Evolutionary conservation across 2,113 vertebrate species (phyloP).

Genomic region (Sinocyclocheilus grahami): DNA sequence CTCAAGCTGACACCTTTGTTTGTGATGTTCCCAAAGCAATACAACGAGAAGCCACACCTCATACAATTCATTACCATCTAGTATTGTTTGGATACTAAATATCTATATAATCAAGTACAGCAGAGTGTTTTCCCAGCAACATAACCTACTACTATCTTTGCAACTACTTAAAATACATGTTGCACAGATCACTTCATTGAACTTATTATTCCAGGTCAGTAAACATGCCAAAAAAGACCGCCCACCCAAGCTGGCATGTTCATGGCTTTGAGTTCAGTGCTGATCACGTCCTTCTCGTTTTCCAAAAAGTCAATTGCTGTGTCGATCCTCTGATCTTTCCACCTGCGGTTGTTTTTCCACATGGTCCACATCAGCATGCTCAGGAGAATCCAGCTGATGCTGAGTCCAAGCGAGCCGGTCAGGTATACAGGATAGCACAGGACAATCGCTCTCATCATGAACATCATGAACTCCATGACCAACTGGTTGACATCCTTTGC

Average conservation of each 20-base stretch:
- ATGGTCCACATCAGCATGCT: conserved; percentile 81
- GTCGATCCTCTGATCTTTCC: conserved; percentile 81
- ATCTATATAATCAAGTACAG: conserved; percentile 9
- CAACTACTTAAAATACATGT: background rate
- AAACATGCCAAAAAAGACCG: background rate
- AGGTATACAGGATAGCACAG: conserved; percentile 85
- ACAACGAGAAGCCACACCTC: conserved; percentile 50
- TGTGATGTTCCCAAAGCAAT: conserved; percentile 54
- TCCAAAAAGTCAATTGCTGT: conserved; percentile 84
- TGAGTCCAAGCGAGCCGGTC: conserved; percentile 86
- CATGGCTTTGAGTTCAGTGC: conserved; percentile 73
- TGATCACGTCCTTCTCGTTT: conserved; percentile 81
- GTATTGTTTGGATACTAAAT: background rate
- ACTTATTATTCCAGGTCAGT: background rate
- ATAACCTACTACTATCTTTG: background rate
- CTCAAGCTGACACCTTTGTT: conserved; percentile 30
- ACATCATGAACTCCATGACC: conserved; percentile 73
- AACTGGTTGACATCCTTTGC: conserved; percentile 66
- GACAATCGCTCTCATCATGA: conserved; percentile 72
- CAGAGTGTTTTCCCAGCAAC: background rate
- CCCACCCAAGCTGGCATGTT: conserved; percentile 87
- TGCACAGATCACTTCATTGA: background rate
- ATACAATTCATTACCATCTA: conserved; percentile 12
- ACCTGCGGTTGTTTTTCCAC: conserved; percentile 85
- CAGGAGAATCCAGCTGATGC: conserved; percentile 86